phyloP scores from a whole-genome alignment of 2,113 vertebrate genomes.

The Antechinus flavipes region DNA sequence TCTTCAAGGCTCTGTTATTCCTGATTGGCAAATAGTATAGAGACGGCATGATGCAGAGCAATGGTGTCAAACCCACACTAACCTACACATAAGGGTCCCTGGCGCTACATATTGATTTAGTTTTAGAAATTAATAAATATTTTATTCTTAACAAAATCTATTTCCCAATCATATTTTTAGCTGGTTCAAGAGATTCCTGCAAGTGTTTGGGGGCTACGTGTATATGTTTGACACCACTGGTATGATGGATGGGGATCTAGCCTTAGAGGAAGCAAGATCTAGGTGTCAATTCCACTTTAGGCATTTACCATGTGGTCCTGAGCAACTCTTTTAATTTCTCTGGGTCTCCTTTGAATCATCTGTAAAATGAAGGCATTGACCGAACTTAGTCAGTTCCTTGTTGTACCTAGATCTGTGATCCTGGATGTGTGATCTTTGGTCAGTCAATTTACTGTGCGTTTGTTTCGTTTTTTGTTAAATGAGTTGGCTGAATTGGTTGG shows the following conservation, averaged over 20 bases:
- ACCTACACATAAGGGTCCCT: not conserved
- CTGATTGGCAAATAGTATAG: not conserved
- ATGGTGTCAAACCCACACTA: not conserved
- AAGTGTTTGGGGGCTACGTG: not conserved
- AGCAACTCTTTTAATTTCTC: not conserved
- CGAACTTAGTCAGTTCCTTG: not conserved
- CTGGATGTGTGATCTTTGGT: not conserved
- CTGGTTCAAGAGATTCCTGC: not conserved
- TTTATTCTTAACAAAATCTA: not conserved
- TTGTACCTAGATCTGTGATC: not conserved
- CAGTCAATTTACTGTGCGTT: not conserved
- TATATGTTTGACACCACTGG: not conserved
- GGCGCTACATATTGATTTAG: not conserved
- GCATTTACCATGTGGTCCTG: not conserved
- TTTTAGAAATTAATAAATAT: not conserved
- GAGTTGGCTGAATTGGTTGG: not conserved
- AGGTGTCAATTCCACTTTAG: not conserved
- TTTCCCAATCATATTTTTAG: not conserved
- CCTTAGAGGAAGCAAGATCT: not conserved
- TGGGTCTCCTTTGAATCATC: not conserved
- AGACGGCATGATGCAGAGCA: not conserved
- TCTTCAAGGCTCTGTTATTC: not conserved
- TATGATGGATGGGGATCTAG: not conserved
- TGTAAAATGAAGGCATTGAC: not conserved
- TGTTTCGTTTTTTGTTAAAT: not conserved